Conservation (phyloP, 2,113 vertebrate genomes). For the Fulica atra region DNA sequence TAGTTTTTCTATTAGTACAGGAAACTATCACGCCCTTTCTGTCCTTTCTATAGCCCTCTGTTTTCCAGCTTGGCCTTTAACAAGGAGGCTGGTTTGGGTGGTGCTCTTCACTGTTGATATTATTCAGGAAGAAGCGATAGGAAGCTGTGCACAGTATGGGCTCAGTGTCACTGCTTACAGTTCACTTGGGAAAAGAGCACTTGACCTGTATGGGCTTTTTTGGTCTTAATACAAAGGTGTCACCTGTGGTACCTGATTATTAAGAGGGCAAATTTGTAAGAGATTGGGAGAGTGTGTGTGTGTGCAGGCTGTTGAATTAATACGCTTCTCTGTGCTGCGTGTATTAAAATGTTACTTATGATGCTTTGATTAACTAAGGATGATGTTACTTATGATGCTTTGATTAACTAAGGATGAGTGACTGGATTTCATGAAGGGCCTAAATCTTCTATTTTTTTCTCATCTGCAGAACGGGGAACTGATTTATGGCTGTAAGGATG, state of each 20-base stretch:
- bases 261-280: background rate
- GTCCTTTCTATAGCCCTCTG: background rate
- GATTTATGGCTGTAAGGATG: constrained; percentile 91
- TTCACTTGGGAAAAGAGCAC: background rate
- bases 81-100: background rate
- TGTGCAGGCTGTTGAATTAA: background rate
- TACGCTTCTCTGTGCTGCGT: background rate
- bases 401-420: background rate
- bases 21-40: background rate
- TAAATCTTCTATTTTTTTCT: background rate
- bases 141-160: background rate
- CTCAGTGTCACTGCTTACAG: background rate
- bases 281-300: background rate
- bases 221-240: background rate
- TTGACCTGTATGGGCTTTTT: background rate
- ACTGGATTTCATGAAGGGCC: background rate
- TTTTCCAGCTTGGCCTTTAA: background rate
- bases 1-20: background rate
- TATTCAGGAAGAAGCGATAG: background rate
- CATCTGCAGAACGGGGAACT: constrained; percentile 88
- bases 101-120: background rate
- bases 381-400: background rate
- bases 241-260: background rate
- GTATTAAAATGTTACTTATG: background rate
- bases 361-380: background rate